Percentiles rank a stretch among this genome's conserved stretches.
These are phyloP conservation scores for Cisticola juncidis DNA, from an alignment of 2,113 vertebrate species.

Conservation along the genomic window DNA sequence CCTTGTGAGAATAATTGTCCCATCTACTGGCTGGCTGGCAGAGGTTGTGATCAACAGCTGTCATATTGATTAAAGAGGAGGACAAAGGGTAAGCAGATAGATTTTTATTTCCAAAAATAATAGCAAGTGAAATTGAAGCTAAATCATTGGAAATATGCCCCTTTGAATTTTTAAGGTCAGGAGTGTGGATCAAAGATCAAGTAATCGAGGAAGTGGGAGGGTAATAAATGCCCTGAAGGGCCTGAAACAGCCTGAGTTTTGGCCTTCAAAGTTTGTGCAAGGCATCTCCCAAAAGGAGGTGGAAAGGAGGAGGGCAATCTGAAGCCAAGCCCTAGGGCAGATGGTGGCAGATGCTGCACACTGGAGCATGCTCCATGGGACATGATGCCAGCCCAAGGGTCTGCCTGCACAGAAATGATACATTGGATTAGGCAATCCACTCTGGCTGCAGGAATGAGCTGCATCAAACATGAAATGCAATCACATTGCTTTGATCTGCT, in stretches of 20 bases:
- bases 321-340: constrained; percentile 56
- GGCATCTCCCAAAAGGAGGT: constrained; percentile 13
- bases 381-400: constrained; percentile 23
- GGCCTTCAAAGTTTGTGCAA: neutral
- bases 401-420: constrained; percentile 63
- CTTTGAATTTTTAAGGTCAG: neutral
- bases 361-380: constrained; percentile 42
- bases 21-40: constrained; percentile 42
- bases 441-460: constrained; percentile 51
- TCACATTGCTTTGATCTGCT: constrained; percentile 50
- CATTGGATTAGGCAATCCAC: constrained; percentile 56
- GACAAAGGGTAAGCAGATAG: neutral
- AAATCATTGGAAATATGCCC: neutral
- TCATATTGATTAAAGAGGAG: constrained; percentile 38
- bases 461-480: constrained; percentile 33
- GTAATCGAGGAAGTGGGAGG: neutral
- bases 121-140: neutral
- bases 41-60: constrained; percentile 42
- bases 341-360: constrained; percentile 41
- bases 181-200: neutral
- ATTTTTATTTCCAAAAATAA: constrained; percentile 17
- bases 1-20: constrained; percentile 56
- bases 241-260: neutral
- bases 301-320: neutral
- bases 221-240: neutral